Conservation (phyloP, 2,113 vertebrate species). For the Peromyscus leucopus region DNA sequence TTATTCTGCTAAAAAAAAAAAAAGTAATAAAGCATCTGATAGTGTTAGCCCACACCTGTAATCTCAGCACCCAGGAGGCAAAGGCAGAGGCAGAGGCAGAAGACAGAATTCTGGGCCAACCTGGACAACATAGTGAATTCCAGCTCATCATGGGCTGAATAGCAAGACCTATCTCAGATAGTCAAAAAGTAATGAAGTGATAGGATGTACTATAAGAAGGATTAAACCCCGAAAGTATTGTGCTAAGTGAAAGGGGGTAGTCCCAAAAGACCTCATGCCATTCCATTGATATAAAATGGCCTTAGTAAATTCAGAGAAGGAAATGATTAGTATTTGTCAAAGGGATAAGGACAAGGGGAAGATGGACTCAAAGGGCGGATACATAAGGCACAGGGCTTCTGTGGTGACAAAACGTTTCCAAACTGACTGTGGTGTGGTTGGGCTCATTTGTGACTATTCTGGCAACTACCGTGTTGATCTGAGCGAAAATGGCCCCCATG, state of each 20-base stretch:
- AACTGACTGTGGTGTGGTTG: neutral
- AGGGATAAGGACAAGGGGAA: neutral
- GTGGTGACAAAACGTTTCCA: conserved; percentile 3
- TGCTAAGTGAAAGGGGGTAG: neutral
- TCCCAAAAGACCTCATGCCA: neutral
- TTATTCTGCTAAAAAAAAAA: neutral
- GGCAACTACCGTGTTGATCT: neutral
- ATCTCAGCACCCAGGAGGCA: neutral
- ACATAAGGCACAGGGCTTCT: neutral
- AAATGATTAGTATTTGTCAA: neutral
- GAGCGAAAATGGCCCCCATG: neutral
- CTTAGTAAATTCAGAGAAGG: neutral
- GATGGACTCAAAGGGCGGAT: neutral
- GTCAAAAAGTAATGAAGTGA: neutral
- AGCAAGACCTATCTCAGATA: neutral
- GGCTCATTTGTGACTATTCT: neutral
- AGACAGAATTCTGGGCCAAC: neutral
- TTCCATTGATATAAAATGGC: neutral
- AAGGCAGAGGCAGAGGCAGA: neutral
- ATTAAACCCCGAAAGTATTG: neutral
- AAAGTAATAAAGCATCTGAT: neutral
- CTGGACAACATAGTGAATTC: neutral
- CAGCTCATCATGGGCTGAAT: neutral
- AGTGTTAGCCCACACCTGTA: neutral
- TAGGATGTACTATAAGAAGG: neutral